These are phyloP conservation scores for Herpetotheres cachinnans DNA, from an alignment of 2,113 vertebrate genomes.

Conservation along the genomic window DNA sequence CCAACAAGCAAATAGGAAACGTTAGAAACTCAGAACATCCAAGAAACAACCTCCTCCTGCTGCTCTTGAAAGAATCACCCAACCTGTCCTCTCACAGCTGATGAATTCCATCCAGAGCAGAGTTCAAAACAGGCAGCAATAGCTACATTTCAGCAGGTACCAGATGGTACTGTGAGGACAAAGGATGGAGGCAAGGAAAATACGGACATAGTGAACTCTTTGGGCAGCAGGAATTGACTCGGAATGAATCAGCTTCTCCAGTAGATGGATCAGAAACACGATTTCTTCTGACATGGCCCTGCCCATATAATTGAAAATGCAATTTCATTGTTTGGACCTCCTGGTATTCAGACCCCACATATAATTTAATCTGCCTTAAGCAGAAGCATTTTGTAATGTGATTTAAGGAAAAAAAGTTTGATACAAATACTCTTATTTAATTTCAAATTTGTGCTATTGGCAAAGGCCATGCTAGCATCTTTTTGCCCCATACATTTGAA, in stretches of 20 bases:
- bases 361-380: slow-evolving; percentile 42
- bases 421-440: slow-evolving; percentile 32
- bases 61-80: neutral
- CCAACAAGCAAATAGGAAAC: neutral
- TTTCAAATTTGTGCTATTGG: slow-evolving; percentile 23
- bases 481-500: neutral
- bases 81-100: neutral
- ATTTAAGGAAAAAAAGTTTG: slow-evolving; percentile 13
- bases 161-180: neutral
- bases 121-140: neutral
- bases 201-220: neutral
- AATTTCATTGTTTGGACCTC: slow-evolving; percentile 31
- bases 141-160: neutral
- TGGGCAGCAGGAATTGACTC: neutral
- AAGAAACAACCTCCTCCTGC: neutral
- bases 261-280: fast-evolving
- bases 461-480: neutral
- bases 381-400: slow-evolving; percentile 33
- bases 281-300: neutral
- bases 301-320: slow-evolving; percentile 30
- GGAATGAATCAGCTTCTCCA: neutral
- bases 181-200: neutral
- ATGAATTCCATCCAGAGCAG: neutral
- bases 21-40: neutral
- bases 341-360: slow-evolving; percentile 15